Conservation (phyloP, 2,888 invertebrate genomes). For the Amphimallon solstitiale region DNA sequence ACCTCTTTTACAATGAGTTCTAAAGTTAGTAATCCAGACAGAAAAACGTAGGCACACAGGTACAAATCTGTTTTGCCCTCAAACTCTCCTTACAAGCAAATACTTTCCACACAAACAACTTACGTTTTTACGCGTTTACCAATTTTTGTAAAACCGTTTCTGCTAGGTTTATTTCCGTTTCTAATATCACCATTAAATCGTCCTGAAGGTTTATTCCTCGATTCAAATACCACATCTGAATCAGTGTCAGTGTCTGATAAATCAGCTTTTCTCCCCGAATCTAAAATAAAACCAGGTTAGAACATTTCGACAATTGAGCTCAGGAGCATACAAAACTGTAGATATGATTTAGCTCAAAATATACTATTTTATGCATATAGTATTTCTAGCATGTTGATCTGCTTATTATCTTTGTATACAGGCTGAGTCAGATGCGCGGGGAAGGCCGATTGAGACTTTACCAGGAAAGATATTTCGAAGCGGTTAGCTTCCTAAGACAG, state of each 20-base stretch:
- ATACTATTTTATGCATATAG: no score
- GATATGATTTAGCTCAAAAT: no score
- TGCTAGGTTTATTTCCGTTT: slow-evolving; percentile 67
- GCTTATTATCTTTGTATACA: no score
- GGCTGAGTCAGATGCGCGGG: no score
- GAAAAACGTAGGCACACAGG: slow-evolving; percentile 34
- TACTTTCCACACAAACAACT: slow-evolving; percentile 40
- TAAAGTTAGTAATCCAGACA: neutral
- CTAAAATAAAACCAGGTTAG: slow-evolving; percentile 65
- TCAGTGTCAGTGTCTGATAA: slow-evolving; percentile 84
- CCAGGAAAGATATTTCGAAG: no score
- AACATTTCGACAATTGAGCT: no score
- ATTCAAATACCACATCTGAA: slow-evolving; percentile 86
- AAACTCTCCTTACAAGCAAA: neutral
- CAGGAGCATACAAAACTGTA: no score
- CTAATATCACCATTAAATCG: slow-evolving; percentile 66
- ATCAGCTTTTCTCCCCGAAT: slow-evolving; percentile 71
- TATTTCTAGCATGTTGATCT: no score
- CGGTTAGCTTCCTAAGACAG: no score
- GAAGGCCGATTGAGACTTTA: no score
- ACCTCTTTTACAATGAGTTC: neutral
- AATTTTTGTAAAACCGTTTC: slow-evolving; percentile 67
- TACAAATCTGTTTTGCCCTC: slow-evolving; percentile 29
- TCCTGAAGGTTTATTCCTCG: slow-evolving; percentile 68
- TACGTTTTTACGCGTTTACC: slow-evolving; percentile 68